Evolutionary conservation across 2,113 vertebrate genomes (phyloP), one percentile per base, ranked within the genome.

Genomic region (Tamias sibiricus): DNA sequence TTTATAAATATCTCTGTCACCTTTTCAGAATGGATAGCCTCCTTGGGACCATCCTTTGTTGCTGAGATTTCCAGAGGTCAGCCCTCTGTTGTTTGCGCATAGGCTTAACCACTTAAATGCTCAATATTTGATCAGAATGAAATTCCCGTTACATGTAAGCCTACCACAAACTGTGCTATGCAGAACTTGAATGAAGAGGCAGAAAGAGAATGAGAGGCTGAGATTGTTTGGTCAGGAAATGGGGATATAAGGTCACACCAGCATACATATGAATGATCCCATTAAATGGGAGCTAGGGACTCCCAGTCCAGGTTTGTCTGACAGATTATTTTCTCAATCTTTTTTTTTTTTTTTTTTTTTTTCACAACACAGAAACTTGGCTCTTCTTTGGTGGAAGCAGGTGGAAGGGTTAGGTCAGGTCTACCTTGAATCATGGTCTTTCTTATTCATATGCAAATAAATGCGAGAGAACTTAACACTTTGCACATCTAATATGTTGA

Each of bases 1-100:
- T 93, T 98, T 97, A 97, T 95, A 71, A 88, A 94, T 96, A 77
- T 68, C 77, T 82, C 87, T 97, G 88, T 97, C 97, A 96, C 11
- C 74, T 83, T 89, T 95, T 89, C 26, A 62, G 84, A 57, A 28
- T 87, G 77, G 42, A 86, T 93, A 35, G n/a, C 44, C 87, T 96
- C 91, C 49, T 44, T 64, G 94, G 66, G 91, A 85, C 79, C 64
- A 32, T 97, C 96, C 52, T 72, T 81, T 92, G 6, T 1, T 12
- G 4, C 40, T 24, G 26, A 75, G 49, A 92, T 91, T 96, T 95
- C 84, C 77, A 28, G 74, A 83, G 77, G 87, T 97, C 44, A 57
- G 62, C 87, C 32, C 26, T 97, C 84, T 28, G 35, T 81, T 89
- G n/a, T 93, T 93, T 94, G 13, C 17, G 35, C 62, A 6, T 68